Evolutionary conservation across 2,113 vertebrate species (phyloP).

Genomic region (Tautogolabrus adspersus): DNA sequence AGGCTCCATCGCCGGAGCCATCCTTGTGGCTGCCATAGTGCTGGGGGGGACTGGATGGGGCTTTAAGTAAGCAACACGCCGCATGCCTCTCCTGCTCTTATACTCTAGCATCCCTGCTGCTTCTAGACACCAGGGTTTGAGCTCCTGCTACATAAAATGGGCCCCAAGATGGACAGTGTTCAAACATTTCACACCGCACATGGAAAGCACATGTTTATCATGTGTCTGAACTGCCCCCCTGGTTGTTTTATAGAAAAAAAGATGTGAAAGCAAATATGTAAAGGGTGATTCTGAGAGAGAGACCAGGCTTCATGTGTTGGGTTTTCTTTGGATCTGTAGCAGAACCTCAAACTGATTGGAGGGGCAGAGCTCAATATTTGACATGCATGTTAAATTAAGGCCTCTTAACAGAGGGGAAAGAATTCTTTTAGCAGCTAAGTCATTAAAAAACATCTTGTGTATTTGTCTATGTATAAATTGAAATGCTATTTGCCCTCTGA

Average conservation of each 20-base stretch:
- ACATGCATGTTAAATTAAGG: slow-evolving; percentile 89
- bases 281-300: slow-evolving; percentile 16
- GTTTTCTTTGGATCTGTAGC: slow-evolving; percentile 87
- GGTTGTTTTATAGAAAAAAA: slow-evolving; percentile 1
- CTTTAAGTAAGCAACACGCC: slow-evolving; percentile 99
- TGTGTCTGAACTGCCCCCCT: slow-evolving; percentile 12
- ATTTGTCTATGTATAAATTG: slow-evolving; percentile 9
- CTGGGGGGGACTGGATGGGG: slow-evolving; percentile 99
- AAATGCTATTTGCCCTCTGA: slow-evolving; percentile 40
- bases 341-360: slow-evolving; percentile 95
- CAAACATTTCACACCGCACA: background rate
- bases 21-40: slow-evolving; percentile 99
- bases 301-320: slow-evolving; percentile 19
- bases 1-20: slow-evolving; percentile 99
- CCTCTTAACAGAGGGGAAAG: slow-evolving; percentile 36
- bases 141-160: slow-evolving; percentile 92
- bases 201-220: slow-evolving; percentile 15
- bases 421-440: slow-evolving; percentile 28
- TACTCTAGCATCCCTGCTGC: slow-evolving; percentile 93
- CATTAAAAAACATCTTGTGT: background rate
- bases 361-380: slow-evolving; percentile 95
- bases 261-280: slow-evolving; percentile 7
- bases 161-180: slow-evolving; percentile 22
- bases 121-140: slow-evolving; percentile 92
- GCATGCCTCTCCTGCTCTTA: slow-evolving; percentile 95